Evolutionary conservation across 53 echinoderm and acorn worm genomes (phyloP).

Genomic region (Arbacia lixula): DNA sequence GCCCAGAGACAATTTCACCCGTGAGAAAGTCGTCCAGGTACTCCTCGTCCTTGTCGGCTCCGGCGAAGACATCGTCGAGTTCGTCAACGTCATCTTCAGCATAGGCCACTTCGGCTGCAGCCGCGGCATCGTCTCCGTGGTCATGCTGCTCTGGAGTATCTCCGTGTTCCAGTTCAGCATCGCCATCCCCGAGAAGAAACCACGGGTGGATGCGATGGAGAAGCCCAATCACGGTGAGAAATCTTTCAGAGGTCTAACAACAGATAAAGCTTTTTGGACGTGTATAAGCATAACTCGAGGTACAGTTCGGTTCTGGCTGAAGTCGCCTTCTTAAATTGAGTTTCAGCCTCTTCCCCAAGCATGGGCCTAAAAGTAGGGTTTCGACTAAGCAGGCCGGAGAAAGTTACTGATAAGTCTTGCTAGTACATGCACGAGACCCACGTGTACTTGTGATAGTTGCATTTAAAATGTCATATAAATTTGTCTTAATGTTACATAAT

Average conservation of each 20-base stretch:
- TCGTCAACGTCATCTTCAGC: slow-evolving; percentile 10
- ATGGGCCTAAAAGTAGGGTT: too few species aligned
- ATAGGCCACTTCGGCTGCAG: slow-evolving; percentile 34
- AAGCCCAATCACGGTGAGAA: slow-evolving; percentile 21
- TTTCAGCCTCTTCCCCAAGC: too few species aligned
- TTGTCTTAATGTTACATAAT: too few species aligned
- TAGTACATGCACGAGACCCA: too few species aligned
- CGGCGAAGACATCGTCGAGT: slow-evolving; percentile 60
- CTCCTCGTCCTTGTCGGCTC: slow-evolving; percentile 45
- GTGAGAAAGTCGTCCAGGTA: slow-evolving; percentile 45
- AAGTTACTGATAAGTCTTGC: too few species aligned
- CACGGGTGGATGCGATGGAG: slow-evolving; percentile 10
- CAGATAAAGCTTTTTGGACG: too few species aligned
- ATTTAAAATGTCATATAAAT: too few species aligned
- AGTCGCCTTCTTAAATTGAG: too few species aligned
- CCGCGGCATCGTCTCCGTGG: slow-evolving; percentile 1
- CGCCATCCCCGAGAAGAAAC: slow-evolving; percentile 42
- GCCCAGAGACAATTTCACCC: slow-evolving; percentile 49
- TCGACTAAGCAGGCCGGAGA: too few species aligned
- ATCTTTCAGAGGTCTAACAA: neutral
- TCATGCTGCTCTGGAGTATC: slow-evolving; percentile 42
- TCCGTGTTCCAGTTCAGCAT: slow-evolving; percentile 48
- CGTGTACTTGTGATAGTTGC: too few species aligned
- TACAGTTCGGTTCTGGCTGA: too few species aligned
- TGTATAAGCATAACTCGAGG: too few species aligned